Evolutionary conservation across 2,113 vertebrate genomes (phyloP).

Genomic region (Chloroceryle aenea): DNA sequence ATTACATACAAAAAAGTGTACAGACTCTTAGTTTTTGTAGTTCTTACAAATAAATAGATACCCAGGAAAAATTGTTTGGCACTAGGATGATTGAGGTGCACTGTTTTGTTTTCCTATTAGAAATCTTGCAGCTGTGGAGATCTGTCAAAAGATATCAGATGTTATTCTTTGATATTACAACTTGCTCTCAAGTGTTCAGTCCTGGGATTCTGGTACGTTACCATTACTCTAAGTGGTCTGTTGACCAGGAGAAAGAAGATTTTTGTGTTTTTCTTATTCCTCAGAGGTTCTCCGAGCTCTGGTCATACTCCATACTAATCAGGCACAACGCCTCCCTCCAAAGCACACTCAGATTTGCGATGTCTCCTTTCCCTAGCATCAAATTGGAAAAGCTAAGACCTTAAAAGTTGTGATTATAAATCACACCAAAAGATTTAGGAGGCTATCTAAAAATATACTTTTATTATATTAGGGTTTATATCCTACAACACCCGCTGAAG

Average conservation of each 20-base stretch:
- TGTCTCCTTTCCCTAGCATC: not conserved
- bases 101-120: not conserved
- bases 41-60: not conserved
- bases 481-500: not conserved
- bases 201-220: not conserved
- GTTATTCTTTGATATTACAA: not conserved
- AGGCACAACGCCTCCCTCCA: not conserved
- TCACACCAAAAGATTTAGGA: not conserved
- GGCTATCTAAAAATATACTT: not conserved
- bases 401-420: not conserved
- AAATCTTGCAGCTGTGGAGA: not conserved
- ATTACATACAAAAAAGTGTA: not conserved
- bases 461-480: not conserved
- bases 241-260: not conserved
- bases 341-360: not conserved
- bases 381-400: conserved; percentile 16
- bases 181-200: not conserved
- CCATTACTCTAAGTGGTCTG: not conserved
- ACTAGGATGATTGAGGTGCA: not conserved
- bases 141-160: not conserved
- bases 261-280: not conserved
- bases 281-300: not conserved
- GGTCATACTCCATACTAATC: not conserved
- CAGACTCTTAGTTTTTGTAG: not conserved
- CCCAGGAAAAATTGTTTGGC: not conserved